Percentiles rank a stretch among this genome's conserved stretches.
Conservation (phyloP, 2,797 vertebrate genomes). For the Spinus pinus region DNA sequence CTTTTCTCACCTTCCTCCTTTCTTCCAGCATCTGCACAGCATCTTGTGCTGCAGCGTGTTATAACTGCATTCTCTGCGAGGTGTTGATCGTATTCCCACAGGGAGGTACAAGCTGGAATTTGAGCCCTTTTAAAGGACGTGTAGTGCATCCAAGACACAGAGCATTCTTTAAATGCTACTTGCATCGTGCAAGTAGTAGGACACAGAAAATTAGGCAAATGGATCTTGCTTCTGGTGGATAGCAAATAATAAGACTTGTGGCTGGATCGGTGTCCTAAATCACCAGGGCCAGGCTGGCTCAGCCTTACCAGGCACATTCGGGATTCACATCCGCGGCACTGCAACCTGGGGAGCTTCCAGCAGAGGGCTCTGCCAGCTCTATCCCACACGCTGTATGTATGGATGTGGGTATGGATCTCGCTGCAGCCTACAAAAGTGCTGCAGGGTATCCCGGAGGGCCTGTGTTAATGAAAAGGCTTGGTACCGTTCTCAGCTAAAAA, state of each 20-base stretch:
- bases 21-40: background rate
- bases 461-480: background rate
- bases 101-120: background rate
- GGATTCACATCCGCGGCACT: rapidly evolving
- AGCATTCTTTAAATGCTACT: background rate
- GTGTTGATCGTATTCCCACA: background rate
- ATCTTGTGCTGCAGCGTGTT: background rate
- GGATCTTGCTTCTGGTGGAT: background rate
- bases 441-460: background rate
- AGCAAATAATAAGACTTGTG: background rate
- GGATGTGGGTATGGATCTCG: rapidly evolving
- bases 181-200: background rate
- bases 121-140: background rate
- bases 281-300: background rate
- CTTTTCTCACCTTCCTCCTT: background rate
- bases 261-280: background rate
- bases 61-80: rapidly evolving
- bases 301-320: rapidly evolving
- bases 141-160: background rate
- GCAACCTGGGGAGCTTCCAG: background rate
- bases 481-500: background rate
- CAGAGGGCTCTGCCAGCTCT: background rate
- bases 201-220: background rate
- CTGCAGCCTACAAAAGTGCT: background rate
- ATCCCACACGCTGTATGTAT: rapidly evolving